Evolutionary conservation across 2,113 vertebrate species (phyloP).

Genomic region (Tenrec ecaudatus): DNA sequence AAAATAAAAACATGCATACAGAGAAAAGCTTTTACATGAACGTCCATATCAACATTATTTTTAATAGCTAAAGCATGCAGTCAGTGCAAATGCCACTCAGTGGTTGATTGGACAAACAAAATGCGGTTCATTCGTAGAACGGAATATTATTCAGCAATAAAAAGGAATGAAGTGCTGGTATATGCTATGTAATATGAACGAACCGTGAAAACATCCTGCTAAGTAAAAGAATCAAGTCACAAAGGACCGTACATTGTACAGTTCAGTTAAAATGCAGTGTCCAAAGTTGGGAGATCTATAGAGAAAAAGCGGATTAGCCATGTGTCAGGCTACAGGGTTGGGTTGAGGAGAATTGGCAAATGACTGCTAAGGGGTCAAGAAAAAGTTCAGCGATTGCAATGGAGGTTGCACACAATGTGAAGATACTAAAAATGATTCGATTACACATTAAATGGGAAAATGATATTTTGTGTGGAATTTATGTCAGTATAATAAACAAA

Average conservation of each 20-base stretch:
- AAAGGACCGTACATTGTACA: background rate
- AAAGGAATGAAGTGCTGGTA: background rate
- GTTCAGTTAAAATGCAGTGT: background rate
- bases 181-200: background rate
- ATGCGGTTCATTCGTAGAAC: background rate
- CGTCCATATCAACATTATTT: background rate
- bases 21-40: background rate
- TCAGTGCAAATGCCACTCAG: background rate
- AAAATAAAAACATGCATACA: background rate
- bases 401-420: background rate
- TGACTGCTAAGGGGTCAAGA: background rate
- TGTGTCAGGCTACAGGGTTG: background rate
- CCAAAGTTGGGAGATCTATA: background rate
- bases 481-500: background rate
- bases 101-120: constrained; percentile 17
- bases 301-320: background rate
- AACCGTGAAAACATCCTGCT: background rate
- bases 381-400: background rate
- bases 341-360: background rate
- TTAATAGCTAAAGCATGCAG: constrained; percentile 19
- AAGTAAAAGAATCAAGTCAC: background rate
- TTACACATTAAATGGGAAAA: background rate
- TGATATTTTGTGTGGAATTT: background rate
- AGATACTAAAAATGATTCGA: background rate
- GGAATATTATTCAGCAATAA: background rate